phyloP scores from a whole-genome alignment of 53 echinoderm and acorn worm genomes.

The Paracentrotus lividus region DNA sequence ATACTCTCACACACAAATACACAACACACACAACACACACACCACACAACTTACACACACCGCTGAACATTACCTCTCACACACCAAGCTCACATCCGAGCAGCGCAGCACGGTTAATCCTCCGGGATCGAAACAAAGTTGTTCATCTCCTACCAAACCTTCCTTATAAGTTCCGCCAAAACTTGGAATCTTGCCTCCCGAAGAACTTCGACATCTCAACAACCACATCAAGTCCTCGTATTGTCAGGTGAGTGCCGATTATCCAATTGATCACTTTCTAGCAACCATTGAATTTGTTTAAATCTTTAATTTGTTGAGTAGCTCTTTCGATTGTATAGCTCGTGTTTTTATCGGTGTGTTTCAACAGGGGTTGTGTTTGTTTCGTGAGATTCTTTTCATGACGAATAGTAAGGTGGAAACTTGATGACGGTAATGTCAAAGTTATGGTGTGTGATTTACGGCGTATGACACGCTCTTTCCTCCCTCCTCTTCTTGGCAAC shows the following conservation, averaged over 20 bases:
- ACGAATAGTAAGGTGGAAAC: background rate
- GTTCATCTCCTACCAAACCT: background rate
- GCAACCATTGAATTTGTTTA: background rate
- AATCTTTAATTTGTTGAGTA: background rate
- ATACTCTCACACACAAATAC: too few relatives aligned
- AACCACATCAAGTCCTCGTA: background rate
- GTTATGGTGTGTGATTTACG: background rate
- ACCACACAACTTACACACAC: too few relatives aligned
- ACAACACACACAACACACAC: too few relatives aligned
- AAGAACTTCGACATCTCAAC: background rate
- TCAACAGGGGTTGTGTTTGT: background rate
- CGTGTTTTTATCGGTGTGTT: background rate
- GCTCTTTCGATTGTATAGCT: background rate
- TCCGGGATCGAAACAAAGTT: conserved; percentile 25
- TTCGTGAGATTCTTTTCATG: background rate
- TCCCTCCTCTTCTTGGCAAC: background rate
- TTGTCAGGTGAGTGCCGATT: background rate
- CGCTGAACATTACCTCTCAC: too few relatives aligned
- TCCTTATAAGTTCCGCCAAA: conserved; percentile 26
- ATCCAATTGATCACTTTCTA: conserved; percentile 3
- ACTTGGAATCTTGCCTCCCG: background rate
- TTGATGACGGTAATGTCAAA: background rate
- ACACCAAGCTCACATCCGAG: background rate
- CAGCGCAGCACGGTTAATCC: background rate
- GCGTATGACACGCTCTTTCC: background rate